Conservation (phyloP, 2,888 invertebrate genomes). For the Brassicogethes aeneus region DNA sequence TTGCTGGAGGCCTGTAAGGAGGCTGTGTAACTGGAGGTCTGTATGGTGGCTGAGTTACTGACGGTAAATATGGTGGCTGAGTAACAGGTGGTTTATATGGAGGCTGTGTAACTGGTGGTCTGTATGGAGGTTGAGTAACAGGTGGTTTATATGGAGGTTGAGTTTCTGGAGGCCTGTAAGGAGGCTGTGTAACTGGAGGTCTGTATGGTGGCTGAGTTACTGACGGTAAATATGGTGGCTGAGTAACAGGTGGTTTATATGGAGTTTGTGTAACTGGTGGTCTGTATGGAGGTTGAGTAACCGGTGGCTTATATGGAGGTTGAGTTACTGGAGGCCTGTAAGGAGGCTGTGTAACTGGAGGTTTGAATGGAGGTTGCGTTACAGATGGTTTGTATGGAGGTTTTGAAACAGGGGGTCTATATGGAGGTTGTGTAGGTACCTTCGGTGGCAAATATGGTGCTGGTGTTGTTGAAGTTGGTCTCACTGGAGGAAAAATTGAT, state of each 20-base stretch:
- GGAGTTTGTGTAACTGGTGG: neutral
- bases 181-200: constrained; percentile 2
- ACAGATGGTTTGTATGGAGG: constrained; percentile 1
- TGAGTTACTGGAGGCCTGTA: neutral
- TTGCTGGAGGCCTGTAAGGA: constrained; percentile 1
- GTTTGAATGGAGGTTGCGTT: constrained; percentile 3
- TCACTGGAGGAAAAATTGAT: constrained; percentile 3
- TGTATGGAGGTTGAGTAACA: neutral
- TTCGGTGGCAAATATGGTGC: neutral
- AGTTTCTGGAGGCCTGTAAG: constrained; percentile 3
- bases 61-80: neutral
- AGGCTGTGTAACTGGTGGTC: constrained; percentile 3
- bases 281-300: neutral
- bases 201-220: constrained; percentile 3
- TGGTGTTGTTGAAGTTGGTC: neutral
- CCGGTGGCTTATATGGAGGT: no score
- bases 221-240: constrained; percentile 8
- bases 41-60: constrained; percentile 1
- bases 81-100: neutral
- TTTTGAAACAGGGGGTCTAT: no score
- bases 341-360: constrained; percentile 1
- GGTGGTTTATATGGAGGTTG: constrained; percentile 7
- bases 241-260: constrained; percentile 5
- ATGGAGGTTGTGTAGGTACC: neutral
- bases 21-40: constrained; percentile 5